phyloP scores from a whole-genome alignment of 2,797 vertebrate genomes.

The Notolepis coatsorum region DNA sequence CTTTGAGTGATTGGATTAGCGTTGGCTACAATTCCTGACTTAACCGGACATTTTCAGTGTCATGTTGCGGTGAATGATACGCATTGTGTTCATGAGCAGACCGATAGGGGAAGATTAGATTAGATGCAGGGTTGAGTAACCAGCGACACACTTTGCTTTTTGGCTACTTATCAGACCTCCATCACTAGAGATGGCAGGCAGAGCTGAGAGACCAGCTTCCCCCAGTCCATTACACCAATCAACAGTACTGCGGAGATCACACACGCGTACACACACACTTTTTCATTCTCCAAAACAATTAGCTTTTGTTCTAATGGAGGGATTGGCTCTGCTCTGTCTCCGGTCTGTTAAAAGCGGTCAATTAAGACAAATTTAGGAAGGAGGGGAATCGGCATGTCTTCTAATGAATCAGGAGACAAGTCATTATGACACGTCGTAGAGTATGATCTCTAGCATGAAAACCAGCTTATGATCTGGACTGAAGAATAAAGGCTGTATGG shows the following conservation, averaged over 20 bases:
- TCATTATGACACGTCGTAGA: slow-evolving; percentile 72
- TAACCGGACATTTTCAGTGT: slow-evolving; percentile 9
- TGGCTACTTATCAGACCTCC: slow-evolving; percentile 45
- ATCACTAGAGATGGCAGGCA: slow-evolving; percentile 59
- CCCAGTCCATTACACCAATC: slow-evolving; percentile 63
- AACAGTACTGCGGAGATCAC: slow-evolving; percentile 34
- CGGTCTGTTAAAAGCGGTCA: slow-evolving; percentile 76
- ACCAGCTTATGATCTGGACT: slow-evolving; percentile 65
- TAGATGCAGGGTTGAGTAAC: slow-evolving; percentile 3
- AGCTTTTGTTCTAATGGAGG: slow-evolving; percentile 72
- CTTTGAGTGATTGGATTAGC: slow-evolving; percentile 7
- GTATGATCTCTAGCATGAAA: slow-evolving; percentile 59
- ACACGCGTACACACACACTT: background rate
- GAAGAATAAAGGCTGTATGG: too few relatives aligned
- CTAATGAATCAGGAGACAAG: slow-evolving; percentile 80
- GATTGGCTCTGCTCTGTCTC: slow-evolving; percentile 66
- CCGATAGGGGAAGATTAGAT: slow-evolving; percentile 1
- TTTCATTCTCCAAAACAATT: slow-evolving; percentile 57
- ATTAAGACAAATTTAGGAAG: slow-evolving; percentile 73
- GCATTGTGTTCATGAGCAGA: slow-evolving; percentile 25
- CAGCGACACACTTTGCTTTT: slow-evolving; percentile 31
- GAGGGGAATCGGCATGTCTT: slow-evolving; percentile 68
- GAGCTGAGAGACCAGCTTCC: slow-evolving; percentile 71
- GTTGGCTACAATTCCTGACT: background rate
- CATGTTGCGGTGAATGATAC: background rate